Conservation (phyloP, 2,888 invertebrate species). For the Abscondita cerata region DNA sequence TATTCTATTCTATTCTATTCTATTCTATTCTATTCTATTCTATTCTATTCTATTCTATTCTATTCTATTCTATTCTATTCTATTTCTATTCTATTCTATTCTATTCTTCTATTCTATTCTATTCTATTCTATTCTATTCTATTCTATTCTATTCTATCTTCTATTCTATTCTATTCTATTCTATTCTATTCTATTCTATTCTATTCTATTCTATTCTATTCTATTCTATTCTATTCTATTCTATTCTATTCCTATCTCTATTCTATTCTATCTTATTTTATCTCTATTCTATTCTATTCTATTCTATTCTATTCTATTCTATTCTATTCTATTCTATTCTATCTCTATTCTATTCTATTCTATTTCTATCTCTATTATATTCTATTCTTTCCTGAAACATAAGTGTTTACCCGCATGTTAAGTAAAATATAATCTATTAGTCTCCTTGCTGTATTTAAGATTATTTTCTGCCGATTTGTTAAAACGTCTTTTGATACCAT, state of each 20-base stretch:
- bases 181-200: background rate
- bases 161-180: background rate
- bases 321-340: slow-evolving; percentile 12
- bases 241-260: background rate
- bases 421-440: no score
- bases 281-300: slow-evolving; percentile 12
- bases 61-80: slow-evolving; percentile 4
- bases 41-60: slow-evolving; percentile 9
- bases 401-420: no score
- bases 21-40: slow-evolving; percentile 7
- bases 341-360: slow-evolving; percentile 12
- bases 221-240: slow-evolving; percentile 8
- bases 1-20: background rate
- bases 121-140: slow-evolving; percentile 1
- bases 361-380: slow-evolving; percentile 3
- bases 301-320: slow-evolving; percentile 13
- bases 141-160: slow-evolving; percentile 5
- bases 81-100: background rate
- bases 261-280: slow-evolving; percentile 4
- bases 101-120: background rate
- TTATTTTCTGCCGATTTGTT: no score
- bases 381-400: no score
- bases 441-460: no score
- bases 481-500: no score
- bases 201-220: background rate